These are phyloP conservation scores for Oncorhynchus nerka DNA, from an alignment of 2,113 vertebrate species.

Conservation along the genomic window DNA sequence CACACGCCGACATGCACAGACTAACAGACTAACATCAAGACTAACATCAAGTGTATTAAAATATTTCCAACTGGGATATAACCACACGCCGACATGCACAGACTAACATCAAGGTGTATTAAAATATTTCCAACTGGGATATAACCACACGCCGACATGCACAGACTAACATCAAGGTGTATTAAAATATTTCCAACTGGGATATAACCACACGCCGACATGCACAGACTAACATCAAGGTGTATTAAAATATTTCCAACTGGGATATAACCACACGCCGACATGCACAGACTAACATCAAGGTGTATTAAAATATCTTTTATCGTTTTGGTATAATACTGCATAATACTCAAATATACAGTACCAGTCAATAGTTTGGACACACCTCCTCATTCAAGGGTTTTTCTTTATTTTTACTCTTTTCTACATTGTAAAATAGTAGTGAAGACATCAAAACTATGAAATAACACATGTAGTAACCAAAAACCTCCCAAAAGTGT, in stretches of 20 bases:
- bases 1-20: constrained; percentile 5
- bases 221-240: neutral
- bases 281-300: constrained; percentile 4
- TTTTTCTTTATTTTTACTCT: too few species aligned
- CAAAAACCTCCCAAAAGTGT: too few species aligned
- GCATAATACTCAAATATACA: too few species aligned
- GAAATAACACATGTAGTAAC: too few species aligned
- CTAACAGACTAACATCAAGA: neutral
- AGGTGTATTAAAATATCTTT: neutral
- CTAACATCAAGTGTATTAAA: constrained; percentile 4
- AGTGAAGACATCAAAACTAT: too few species aligned
- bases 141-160: constrained; percentile 10
- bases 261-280: constrained; percentile 28
- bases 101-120: neutral
- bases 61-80: constrained; percentile 33
- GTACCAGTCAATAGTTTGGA: too few species aligned
- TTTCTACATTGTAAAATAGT: too few species aligned
- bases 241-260: constrained; percentile 14
- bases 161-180: neutral
- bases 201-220: constrained; percentile 21
- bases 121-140: constrained; percentile 36
- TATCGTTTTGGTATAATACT: neutral
- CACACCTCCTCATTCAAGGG: too few species aligned
- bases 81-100: constrained; percentile 4
- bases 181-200: constrained; percentile 28